Base-by-base conservation (phyloP, 2,113 vertebrate genomes). In the Geococcyx californianus region DNA sequence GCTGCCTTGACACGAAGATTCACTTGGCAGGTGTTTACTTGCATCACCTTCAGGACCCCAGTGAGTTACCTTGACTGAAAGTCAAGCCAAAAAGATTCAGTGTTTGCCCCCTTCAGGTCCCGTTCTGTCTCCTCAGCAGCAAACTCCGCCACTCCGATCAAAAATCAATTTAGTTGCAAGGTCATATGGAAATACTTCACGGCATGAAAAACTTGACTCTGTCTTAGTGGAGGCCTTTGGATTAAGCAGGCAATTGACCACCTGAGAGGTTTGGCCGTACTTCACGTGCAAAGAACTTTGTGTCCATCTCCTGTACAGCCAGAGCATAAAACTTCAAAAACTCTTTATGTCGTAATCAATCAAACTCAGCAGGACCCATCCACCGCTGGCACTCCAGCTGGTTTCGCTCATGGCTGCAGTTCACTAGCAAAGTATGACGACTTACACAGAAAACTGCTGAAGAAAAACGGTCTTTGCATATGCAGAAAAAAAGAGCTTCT, bases 21-120 rank as follows among this genome's bases (percentile, higher is more conserved):
- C 91, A 95, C 90, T 95, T 94, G 89, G 95, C 93, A 96, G 87
- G 72, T 91, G 95, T 96, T 96, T 94, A 93, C 94, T 96, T 69
- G 87, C 73, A 83, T 95, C 86, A 96, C 94, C 93, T 84, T 89
- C 89, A 60, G 42, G 93, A 95, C 93, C 91, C 75, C 94, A 93
- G 78, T 69, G 81, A 97, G 93, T 95, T 95, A 88, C 95, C 95
- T 94, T 95, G 95, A 95, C 95, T 91, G 93, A 95, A 95, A 96
- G 89, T 91, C 87, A 87, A 94, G 90, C 92, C 90, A 90, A 83
- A 95, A 95, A 95, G 89, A 95, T 96, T 93, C 94, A 94, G 75
- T 91, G 90, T 95, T 91, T 94, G 87, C 84, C 94, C 90, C 87
- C 51, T 95, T 79, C 25, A 0, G 75, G 90, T 97, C 93, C 87